These are phyloP conservation scores for Drosophila mercatorum DNA, from an alignment of 2,888 invertebrate genomes.

Conservation along the genomic window DNA sequence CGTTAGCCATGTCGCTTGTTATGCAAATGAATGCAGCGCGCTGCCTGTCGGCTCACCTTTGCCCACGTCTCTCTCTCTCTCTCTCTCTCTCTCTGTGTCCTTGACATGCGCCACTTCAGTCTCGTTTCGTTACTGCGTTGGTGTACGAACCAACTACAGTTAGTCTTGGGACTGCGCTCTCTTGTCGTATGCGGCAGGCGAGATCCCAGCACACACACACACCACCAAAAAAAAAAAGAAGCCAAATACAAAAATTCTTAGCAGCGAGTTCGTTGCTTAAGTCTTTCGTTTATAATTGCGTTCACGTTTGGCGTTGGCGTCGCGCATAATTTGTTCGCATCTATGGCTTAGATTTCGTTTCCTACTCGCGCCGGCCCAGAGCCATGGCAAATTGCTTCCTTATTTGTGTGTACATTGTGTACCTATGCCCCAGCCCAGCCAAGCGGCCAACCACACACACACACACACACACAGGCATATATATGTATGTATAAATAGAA, in stretches of 20 bases:
- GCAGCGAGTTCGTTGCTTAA: slow-evolving; percentile 40
- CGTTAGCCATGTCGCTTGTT: slow-evolving; percentile 39
- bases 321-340: slow-evolving; percentile 66
- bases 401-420: slow-evolving; percentile 60
- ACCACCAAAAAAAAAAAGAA: neutral
- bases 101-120: slow-evolving; percentile 47
- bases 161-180: neutral
- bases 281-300: slow-evolving; percentile 51
- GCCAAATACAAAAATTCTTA: slow-evolving; percentile 31
- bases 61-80: slow-evolving; percentile 19
- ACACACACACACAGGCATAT: slow-evolving; percentile 5
- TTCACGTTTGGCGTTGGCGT: slow-evolving; percentile 57
- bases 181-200: slow-evolving; percentile 6
- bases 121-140: slow-evolving; percentile 23
- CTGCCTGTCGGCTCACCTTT: slow-evolving; percentile 43
- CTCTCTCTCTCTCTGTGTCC: slow-evolving; percentile 36
- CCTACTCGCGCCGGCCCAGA: slow-evolving; percentile 59
- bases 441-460: slow-evolving; percentile 21
- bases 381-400: slow-evolving; percentile 71
- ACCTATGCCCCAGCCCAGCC: slow-evolving; percentile 30
- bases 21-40: slow-evolving; percentile 61
- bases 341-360: slow-evolving; percentile 56
- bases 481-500: neutral
- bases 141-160: slow-evolving; percentile 7
- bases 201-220: slow-evolving; percentile 1